Percentiles rank a stretch among this genome's conserved stretches.
These are phyloP conservation scores for Cydia splendana DNA, from an alignment of 1,140 invertebrate genomes.

Conservation along the genomic window DNA sequence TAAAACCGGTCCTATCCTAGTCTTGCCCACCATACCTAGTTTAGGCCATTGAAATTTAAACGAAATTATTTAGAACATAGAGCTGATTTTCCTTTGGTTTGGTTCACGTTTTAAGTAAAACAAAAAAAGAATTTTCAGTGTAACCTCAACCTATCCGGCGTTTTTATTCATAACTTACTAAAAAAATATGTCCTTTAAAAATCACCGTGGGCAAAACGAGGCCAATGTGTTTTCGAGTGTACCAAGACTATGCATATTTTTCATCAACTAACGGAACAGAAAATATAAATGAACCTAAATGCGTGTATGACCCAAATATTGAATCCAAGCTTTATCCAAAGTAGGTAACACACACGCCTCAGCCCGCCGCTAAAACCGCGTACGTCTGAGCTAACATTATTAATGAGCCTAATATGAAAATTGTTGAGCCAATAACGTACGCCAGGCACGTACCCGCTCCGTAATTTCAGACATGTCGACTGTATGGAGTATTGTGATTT, in stretches of 20 bases:
- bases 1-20: neutral
- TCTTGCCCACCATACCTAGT: no score
- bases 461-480: conserved; percentile 12
- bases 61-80: no score
- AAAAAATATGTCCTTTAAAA: no score
- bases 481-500: conserved; percentile 2
- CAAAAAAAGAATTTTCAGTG: no score
- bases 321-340: neutral
- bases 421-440: conserved; percentile 29
- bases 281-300: neutral
- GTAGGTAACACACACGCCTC: neutral
- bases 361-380: neutral
- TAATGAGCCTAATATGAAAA: conserved; percentile 34
- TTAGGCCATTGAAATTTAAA: no score
- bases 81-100: no score
- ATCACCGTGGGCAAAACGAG: no score
- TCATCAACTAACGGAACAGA: neutral
- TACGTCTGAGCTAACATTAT: conserved; percentile 29
- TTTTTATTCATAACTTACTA: no score
- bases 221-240: no score
- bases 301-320: neutral
- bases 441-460: conserved; percentile 14
- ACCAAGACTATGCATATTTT: no score
- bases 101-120: no score
- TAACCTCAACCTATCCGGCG: no score